These are phyloP conservation scores for Acrossocheilus wenchowensis DNA, from an alignment of 2,797 vertebrate species.

Conservation along the genomic window DNA sequence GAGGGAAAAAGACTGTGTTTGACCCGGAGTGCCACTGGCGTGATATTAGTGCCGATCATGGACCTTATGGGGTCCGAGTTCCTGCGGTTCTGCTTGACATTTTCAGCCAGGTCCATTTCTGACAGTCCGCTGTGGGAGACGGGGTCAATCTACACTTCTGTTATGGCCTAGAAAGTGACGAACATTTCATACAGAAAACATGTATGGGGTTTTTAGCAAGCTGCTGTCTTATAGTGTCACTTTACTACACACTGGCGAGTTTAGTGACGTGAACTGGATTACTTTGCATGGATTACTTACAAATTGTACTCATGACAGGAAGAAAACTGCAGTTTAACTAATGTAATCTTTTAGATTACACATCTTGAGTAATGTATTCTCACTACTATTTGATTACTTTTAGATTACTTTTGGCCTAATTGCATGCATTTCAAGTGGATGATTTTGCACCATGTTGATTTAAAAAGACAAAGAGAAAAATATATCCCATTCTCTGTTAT, in stretches of 20 bases:
- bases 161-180: neutral
- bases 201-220: neutral
- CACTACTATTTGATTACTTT: no score
- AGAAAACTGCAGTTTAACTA: no score
- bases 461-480: no score
- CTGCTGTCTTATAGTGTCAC: neutral
- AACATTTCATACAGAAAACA: neutral
- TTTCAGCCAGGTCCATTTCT: constrained; percentile 20
- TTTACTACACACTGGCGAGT: neutral
- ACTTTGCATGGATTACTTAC: neutral
- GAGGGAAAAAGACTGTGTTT: neutral
- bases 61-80: neutral
- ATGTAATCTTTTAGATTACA: no score
- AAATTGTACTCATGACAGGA: neutral
- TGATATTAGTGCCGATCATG: neutral
- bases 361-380: no score
- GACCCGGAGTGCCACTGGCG: neutral
- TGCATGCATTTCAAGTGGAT: no score
- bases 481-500: no score
- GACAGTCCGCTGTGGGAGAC: neutral
- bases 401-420: no score
- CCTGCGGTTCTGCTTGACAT: constrained; percentile 19
- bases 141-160: constrained; percentile 8
- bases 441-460: no score
- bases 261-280: neutral